These are phyloP conservation scores for Balaenoptera acutorostrata DNA, from an alignment of 2,113 vertebrate genomes.

Conservation along the genomic window DNA sequence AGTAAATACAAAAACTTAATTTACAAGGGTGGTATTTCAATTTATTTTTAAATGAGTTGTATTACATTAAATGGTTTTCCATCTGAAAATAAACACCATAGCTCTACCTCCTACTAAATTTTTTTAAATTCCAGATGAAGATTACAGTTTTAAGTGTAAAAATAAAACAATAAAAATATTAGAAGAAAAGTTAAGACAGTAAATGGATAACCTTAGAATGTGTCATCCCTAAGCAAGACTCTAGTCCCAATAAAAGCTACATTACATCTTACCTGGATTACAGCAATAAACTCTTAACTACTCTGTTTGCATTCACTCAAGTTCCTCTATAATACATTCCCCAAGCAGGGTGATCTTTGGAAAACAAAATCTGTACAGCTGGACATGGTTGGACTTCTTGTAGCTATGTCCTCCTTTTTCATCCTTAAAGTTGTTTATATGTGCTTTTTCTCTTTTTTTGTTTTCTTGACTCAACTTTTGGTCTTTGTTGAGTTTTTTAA, in stretches of 20 bases:
- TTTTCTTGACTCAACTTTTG: not conserved
- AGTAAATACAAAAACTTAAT: not conserved
- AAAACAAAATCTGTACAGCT: not conserved
- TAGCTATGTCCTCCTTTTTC: not conserved
- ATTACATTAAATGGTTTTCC: not conserved
- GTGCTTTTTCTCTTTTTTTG: not conserved
- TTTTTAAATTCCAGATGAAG: not conserved
- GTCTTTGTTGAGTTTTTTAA: not conserved
- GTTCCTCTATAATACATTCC: not conserved
- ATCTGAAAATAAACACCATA: not conserved
- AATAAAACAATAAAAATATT: not conserved
- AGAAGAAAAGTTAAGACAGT: not conserved
- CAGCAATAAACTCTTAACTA: not conserved
- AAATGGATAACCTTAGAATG: not conserved
- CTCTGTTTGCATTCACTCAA: not conserved
- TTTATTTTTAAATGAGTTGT: not conserved
- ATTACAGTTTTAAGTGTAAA: not conserved
- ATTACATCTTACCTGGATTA: not conserved
- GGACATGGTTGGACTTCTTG: not conserved
- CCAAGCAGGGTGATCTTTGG: not conserved
- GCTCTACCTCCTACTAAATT: not conserved
- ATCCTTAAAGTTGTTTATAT: not conserved
- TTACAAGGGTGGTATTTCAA: not conserved
- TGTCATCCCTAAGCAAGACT: not conserved
- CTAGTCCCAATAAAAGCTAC: not conserved